phyloP scores from a whole-genome alignment of 2,113 vertebrate genomes.

The Pleuronectes platessa region DNA sequence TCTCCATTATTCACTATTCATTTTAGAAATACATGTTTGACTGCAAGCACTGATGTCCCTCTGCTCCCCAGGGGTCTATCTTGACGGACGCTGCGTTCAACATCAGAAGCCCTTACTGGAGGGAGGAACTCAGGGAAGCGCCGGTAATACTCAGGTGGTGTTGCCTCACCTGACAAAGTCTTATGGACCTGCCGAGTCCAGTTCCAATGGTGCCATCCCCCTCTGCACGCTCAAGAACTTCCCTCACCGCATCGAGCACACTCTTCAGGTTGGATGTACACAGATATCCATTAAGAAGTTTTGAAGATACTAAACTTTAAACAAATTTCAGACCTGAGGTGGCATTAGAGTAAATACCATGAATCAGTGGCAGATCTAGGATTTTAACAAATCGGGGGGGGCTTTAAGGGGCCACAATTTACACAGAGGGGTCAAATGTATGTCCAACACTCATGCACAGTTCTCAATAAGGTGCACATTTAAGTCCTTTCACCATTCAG shows the following conservation, averaged over 20 bases:
- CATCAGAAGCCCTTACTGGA: constrained; percentile 87
- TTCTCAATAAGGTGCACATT: background rate
- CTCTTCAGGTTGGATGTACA: constrained; percentile 83
- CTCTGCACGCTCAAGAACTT: constrained; percentile 88
- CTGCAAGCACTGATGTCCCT: background rate
- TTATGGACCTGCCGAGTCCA: constrained; percentile 33
- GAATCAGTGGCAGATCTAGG: background rate
- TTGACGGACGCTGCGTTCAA: constrained; percentile 82
- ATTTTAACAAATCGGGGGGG: too few relatives aligned
- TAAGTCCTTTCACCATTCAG: background rate
- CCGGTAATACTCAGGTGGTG: constrained; percentile 80
- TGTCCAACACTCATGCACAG: background rate
- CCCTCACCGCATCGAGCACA: constrained; percentile 87
- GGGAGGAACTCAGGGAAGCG: constrained; percentile 84
- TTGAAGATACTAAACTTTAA: background rate
- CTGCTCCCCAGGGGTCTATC: constrained; percentile 82
- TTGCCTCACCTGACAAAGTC: constrained; percentile 85
- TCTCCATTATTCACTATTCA: background rate
- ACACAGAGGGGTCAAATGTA: background rate
- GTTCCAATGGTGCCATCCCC: constrained; percentile 64
- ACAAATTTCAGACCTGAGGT: background rate
- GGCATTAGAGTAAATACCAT: background rate
- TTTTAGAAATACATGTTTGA: background rate
- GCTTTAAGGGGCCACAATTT: background rate
- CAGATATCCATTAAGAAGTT: background rate